A percentile compares a stretch with the other conserved stretches of the same genome.
phyloP scores from a whole-genome alignment of 2,888 invertebrate species.

The Notocelia uddmanniana region DNA sequence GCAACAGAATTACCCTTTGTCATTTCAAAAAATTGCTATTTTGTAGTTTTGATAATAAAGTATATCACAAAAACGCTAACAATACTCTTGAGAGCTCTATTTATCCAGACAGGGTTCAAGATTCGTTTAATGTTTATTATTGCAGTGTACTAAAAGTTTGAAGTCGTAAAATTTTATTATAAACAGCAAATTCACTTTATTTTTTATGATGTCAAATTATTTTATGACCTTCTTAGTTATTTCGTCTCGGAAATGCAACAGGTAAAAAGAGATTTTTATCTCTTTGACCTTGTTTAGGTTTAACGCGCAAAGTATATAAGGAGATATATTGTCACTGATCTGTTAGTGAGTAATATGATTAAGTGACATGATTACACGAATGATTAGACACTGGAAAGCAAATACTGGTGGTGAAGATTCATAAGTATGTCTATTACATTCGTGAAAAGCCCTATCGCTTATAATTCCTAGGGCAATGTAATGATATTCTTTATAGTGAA shows the following conservation, averaged over 20 bases:
- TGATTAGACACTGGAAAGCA: no score
- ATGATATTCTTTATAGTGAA: no score
- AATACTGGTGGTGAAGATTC: no score
- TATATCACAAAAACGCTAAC: constrained; percentile 6
- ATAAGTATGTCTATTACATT: no score
- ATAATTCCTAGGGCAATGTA: no score
- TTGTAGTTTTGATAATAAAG: not conserved
- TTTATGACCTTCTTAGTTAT: not conserved
- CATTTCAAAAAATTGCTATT: not conserved
- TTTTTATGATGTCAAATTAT: not conserved
- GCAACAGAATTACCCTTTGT: not conserved
- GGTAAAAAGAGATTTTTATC: constrained; percentile 10
- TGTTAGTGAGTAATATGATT: not conserved
- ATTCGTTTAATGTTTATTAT: constrained; percentile 35
- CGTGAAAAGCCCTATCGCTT: no score
- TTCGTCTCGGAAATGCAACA: constrained; percentile 27
- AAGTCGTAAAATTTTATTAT: not conserved
- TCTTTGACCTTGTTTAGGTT: not conserved
- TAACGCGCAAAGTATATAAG: not conserved
- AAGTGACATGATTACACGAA: no score
- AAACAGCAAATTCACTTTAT: constrained; percentile 1
- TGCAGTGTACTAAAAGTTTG: constrained; percentile 20
- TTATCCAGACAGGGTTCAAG: constrained; percentile 36
- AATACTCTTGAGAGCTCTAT: not conserved
- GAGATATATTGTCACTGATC: not conserved